phyloP scores from a whole-genome alignment of 1,140 invertebrate genomes.

The Popillia japonica region DNA sequence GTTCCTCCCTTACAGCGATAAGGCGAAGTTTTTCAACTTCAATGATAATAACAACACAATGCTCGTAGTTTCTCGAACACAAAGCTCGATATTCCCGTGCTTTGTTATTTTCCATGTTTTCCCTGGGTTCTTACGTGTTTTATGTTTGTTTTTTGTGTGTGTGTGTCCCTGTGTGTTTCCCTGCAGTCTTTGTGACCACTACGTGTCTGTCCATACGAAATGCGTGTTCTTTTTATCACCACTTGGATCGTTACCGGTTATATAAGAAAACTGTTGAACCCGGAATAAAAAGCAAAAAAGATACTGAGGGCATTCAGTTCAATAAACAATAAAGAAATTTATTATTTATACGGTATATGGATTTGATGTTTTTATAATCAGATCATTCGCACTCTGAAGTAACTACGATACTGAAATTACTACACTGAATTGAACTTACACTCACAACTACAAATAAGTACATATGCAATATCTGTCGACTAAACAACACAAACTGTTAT shows the following conservation, averaged over 20 bases:
- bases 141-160: constrained; percentile 11
- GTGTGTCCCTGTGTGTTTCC: constrained; percentile 1
- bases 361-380: not conserved
- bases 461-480: no score
- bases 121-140: not conserved
- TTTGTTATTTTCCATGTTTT: constrained; percentile 35
- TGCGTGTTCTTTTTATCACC: constrained; percentile 28
- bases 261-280: constrained; percentile 32
- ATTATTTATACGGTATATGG: not conserved
- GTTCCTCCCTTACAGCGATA: constrained; percentile 21
- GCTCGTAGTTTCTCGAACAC: constrained; percentile 16
- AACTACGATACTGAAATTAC: no score
- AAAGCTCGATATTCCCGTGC: constrained; percentile 7
- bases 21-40: constrained; percentile 24
- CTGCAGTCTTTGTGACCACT: constrained; percentile 25
- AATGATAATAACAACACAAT: constrained; percentile 28
- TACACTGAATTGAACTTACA: no score
- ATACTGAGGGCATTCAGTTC: not conserved
- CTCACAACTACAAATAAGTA: no score
- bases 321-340: constrained; percentile 6
- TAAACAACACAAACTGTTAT: no score
- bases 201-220: constrained; percentile 18
- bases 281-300: not conserved
- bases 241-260: constrained; percentile 18
- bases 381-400: not conserved